A percentile compares a stretch with the other conserved stretches of the same genome.
These are phyloP conservation scores for Sinopyrophorus schimmeli DNA, from an alignment of 2,888 invertebrate species.

Conservation along the genomic window DNA sequence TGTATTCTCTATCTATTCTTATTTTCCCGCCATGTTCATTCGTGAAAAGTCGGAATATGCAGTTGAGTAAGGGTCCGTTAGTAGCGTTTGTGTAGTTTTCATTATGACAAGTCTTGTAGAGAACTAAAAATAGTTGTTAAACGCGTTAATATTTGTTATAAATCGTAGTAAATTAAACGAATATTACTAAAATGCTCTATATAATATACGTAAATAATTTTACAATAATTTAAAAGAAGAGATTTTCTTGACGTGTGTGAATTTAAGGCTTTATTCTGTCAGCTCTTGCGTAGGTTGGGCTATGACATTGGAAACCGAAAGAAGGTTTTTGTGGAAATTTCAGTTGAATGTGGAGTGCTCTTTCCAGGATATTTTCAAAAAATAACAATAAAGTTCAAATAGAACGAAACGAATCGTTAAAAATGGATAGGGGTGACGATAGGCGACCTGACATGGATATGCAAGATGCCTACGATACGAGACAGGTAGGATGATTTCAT, in stretches of 20 bases:
- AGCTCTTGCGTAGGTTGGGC: slow-evolving; percentile 51
- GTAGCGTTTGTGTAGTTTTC: slow-evolving; percentile 44
- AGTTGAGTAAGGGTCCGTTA: slow-evolving; percentile 36
- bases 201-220: slow-evolving; percentile 9
- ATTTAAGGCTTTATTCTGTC: slow-evolving; percentile 10
- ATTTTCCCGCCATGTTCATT: no score
- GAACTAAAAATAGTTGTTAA: slow-evolving; percentile 48
- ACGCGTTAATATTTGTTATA: slow-evolving; percentile 25
- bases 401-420: slow-evolving; percentile 41
- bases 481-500: slow-evolving; percentile 60
- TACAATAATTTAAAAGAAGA: no score
- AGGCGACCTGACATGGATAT: slow-evolving; percentile 65
- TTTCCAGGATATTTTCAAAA: slow-evolving; percentile 54
- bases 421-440: slow-evolving; percentile 53
- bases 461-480: slow-evolving; percentile 65
- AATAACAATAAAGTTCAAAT: slow-evolving; percentile 45
- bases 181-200: slow-evolving; percentile 18
- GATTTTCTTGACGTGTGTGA: no score
- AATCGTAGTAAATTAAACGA: slow-evolving; percentile 17
- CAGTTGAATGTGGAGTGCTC: slow-evolving; percentile 54
- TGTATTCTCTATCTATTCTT: no score
- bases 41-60: no score
- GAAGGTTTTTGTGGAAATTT: slow-evolving; percentile 46
- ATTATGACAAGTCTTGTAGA: slow-evolving; percentile 51
- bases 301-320: slow-evolving; percentile 53